Base-by-base conservation (phyloP, 2,888 invertebrate genomes). In the Steinernema scapterisci region DNA sequence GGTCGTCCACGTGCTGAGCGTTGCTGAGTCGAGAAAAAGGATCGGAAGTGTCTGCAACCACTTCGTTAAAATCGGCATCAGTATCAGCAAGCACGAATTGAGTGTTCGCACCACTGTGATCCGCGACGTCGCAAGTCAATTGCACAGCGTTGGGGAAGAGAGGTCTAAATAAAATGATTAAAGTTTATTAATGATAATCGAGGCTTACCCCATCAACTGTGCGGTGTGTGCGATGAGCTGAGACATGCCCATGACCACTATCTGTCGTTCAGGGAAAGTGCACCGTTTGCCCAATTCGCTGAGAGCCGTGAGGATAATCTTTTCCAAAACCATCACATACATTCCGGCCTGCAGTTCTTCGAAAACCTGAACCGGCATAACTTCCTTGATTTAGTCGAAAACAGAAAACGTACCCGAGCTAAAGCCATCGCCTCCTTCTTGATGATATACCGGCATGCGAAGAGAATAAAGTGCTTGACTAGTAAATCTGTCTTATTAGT, bases 401-500 rank as follows among this genome's bases (percentile, higher is more conserved):
- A n/a, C n/a, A n/a, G 3, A 38, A 38, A 6, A 6, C 38, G 3
- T 63, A 63, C 63, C 3, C 63, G 27, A 16, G 95, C 91, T 19
- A 97, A 90, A 72, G 91, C 89, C 73, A 91, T 90, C 0, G 94
- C 91, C 0, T 94, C 93, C 87, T 92, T 92, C 88, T 93, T 93
- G 70, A 94, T 92, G 0, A 92, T 91, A 89, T 93, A 97, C 85
- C 94, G 92, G 72, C 92, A 93, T 87, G 97, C 93, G 90, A 96
- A 97, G 0, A 95, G 93, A 77, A 97, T 92, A 6, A 97, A 90
- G 85, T 88, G 92, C 87, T 93, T 93, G 51, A 96, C 92, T 89
- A 93, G 97, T 90, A 97, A 97, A 0, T 94, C 93, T 0, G 99
- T 99, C 90, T 96, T 97, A 0, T 94, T 93, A 0, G 93, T 93